Percentiles rank a stretch among this genome's conserved stretches.
phyloP scores from a whole-genome alignment of 1,140 invertebrate species.

The Drosophila repletoides region DNA sequence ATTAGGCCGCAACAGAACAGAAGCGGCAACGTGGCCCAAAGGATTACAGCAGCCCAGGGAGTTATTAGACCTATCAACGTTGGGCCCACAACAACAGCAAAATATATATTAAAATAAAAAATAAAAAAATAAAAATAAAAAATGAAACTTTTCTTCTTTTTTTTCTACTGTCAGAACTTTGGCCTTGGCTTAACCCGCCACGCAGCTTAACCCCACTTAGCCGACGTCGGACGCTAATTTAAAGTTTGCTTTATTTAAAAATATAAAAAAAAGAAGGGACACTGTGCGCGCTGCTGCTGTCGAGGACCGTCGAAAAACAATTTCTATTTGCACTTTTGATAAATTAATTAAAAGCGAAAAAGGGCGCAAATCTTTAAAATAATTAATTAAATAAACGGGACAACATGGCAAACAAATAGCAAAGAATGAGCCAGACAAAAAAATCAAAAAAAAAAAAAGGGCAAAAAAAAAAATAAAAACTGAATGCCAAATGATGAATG shows the following conservation, averaged over 20 bases:
- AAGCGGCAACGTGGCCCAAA: slow-evolving; percentile 55
- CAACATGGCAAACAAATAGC: slow-evolving; percentile 46
- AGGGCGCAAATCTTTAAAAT: slow-evolving; percentile 73
- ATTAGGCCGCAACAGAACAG: slow-evolving; percentile 50
- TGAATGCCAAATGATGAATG: slow-evolving; percentile 79
- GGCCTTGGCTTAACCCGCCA: slow-evolving; percentile 61
- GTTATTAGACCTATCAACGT: slow-evolving; percentile 77
- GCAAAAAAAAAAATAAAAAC: slow-evolving; percentile 25
- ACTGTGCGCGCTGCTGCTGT: too few relatives aligned
- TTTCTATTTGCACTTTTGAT: slow-evolving; percentile 78
- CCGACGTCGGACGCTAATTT: slow-evolving; percentile 54
- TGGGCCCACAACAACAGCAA: slow-evolving; percentile 24
- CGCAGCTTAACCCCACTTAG: slow-evolving; percentile 71
- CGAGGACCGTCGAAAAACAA: slow-evolving; percentile 40
- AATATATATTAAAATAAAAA: not conserved
- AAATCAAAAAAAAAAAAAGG: slow-evolving; percentile 28
- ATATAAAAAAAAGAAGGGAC: slow-evolving; percentile 53
- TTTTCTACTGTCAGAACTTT: slow-evolving; percentile 60
- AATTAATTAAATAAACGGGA: slow-evolving; percentile 78
- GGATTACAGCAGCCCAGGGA: slow-evolving; percentile 71
- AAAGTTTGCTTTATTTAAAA: slow-evolving; percentile 73
- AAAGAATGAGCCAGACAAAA: slow-evolving; percentile 19
- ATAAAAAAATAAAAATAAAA: slow-evolving; percentile 14
- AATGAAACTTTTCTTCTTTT: slow-evolving; percentile 46
- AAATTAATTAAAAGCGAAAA: slow-evolving; percentile 77